Evolutionary conservation across 1,140 invertebrate genomes (phyloP), one percentile per base, ranked within the genome.

Genomic region (Goniozus legneri): DNA sequence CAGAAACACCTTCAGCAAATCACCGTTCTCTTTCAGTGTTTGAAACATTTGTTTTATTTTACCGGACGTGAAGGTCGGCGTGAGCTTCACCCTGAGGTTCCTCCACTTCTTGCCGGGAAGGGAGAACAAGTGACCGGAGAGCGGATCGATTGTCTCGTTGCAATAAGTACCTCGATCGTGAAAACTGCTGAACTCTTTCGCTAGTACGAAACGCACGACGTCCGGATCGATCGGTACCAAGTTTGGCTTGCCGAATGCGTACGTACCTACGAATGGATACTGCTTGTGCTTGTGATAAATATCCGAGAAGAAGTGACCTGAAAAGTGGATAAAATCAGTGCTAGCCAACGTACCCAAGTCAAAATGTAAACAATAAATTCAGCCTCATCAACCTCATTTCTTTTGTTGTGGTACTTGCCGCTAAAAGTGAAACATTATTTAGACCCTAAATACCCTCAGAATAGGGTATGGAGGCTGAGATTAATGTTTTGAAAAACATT

Each of bases 31-130:
- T 12, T 73, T 60, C 2, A 81, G 54, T 0, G 76, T 65, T 2
- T 51, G 49, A 8, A 81, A 79, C 76, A 83, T 82, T 0, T 52
- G 56, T 54, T 80, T 82, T 8, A 84, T 64, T 62, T 82, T 83
- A 3, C 72, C 76, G 0, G 80, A 71, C 0, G 79, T 79, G 50
- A 84, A 84, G 3, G 77, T 75, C 0, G 82, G 80, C 1, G 75
- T 75, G 3, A 84, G 43, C 43, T 80, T 79, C 0, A 61, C 52
- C 21, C 81, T 64, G 0, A 84, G 40, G 22, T 60, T 65, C 35
- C 69, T 74, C 82, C 81, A 84, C 49, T 75, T 54, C 13, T 76
- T 64, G 0, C 69, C 71, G 8, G 65, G 52, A 15, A 77, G 33
- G 14, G 62, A 54, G 32, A 83, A 77, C 21, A 85, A 56, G 49